Evolutionary conservation across 2,113 vertebrate species (phyloP).

Genomic region (Solea senegalensis): DNA sequence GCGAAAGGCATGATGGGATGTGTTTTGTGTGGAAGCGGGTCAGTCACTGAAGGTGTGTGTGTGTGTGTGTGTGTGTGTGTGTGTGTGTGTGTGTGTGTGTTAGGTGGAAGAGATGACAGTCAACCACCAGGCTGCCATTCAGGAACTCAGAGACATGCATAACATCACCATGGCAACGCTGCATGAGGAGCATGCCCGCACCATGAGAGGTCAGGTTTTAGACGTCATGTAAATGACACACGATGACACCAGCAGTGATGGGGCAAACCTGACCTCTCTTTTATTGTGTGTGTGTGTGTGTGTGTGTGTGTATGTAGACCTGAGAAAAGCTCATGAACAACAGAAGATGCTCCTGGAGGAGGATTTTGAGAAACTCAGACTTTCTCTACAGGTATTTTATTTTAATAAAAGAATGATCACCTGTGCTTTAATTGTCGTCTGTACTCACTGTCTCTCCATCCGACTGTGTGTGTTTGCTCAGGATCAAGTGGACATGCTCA

Average conservation of each 20-base stretch:
- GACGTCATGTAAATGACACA: not conserved
- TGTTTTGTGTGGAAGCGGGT: not conserved
- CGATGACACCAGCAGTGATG: not conserved
- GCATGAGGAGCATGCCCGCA: constrained; percentile 89
- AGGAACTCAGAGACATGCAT: constrained; percentile 89
- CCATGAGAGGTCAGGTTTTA: constrained; percentile 86
- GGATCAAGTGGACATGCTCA: constrained; percentile 97
- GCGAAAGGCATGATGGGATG: constrained; percentile 17
- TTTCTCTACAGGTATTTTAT: constrained; percentile 87
- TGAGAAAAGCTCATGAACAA: constrained; percentile 89
- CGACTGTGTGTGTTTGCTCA: constrained; percentile 56
- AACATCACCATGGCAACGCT: constrained; percentile 85
- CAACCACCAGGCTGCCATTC: constrained; percentile 84
- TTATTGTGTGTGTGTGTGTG: constrained; percentile 7
- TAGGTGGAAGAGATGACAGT: constrained; percentile 91
- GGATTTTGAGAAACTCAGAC: constrained; percentile 89
- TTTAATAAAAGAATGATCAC: not conserved
- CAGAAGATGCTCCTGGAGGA: constrained; percentile 91
- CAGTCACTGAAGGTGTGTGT: constrained; percentile 5
- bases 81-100: constrained; percentile 22
- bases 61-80: constrained; percentile 19
- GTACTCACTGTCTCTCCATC: not conserved
- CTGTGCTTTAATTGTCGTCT: not conserved
- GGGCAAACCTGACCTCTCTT: not conserved
- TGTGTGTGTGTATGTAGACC: constrained; percentile 75